phyloP scores from a whole-genome alignment of 2,888 invertebrate genomes.

The Hydroisotoma schaefferi region DNA sequence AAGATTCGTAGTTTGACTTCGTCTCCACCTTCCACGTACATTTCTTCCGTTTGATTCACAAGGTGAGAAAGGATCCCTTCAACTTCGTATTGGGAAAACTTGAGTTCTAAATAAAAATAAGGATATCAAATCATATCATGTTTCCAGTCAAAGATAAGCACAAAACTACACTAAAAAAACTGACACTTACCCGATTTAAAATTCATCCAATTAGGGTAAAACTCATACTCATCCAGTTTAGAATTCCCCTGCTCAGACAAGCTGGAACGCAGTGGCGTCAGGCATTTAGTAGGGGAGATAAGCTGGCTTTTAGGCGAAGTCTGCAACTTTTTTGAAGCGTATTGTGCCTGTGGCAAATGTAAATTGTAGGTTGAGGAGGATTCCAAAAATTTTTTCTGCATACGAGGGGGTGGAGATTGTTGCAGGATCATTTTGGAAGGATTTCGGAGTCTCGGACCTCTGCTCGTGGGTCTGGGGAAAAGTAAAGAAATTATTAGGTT shows the following conservation, averaged over 20 bases:
- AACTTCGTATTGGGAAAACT: constrained; percentile 13
- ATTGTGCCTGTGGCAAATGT: no score
- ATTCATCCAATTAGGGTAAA: constrained; percentile 24
- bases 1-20: constrained; percentile 12
- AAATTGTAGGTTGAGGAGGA: no score
- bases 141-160: background rate
- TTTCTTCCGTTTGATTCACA: constrained; percentile 17
- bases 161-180: background rate
- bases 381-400: no score
- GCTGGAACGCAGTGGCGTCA: background rate
- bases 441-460: no score
- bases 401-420: no score
- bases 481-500: no score
- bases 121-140: background rate
- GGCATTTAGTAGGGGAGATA: constrained; percentile 1
- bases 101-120: constrained; percentile 1
- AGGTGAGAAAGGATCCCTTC: constrained; percentile 15
- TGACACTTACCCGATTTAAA: background rate
- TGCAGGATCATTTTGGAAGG: no score
- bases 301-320: no score
- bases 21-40: constrained; percentile 1
- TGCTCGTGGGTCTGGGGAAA: no score
- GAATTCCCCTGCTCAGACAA: constrained; percentile 16
- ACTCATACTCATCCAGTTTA: constrained; percentile 21
- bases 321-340: no score